A percentile compares a stretch with the other conserved stretches of the same genome.
Evolutionary conservation across 2,797 vertebrate species (phyloP).

Genomic region (Oophaga sylvatica): DNA sequence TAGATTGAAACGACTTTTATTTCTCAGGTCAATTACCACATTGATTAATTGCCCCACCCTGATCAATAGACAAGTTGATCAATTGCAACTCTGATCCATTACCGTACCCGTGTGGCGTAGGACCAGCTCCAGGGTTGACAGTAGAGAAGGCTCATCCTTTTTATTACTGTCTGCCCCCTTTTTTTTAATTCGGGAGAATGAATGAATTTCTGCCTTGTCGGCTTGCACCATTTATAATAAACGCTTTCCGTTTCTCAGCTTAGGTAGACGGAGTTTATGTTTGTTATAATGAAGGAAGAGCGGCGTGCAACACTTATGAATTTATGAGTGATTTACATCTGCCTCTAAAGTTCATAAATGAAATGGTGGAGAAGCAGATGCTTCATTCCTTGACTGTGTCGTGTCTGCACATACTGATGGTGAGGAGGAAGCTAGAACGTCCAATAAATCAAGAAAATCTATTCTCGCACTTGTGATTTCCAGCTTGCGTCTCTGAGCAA

Average conservation of each 20-base stretch:
- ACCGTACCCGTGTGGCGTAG: not conserved
- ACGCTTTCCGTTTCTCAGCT: slow-evolving; percentile 68
- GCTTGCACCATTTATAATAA: slow-evolving; percentile 70
- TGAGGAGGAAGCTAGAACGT: slow-evolving; percentile 72
- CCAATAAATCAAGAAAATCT: slow-evolving; percentile 77
- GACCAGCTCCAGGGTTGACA: not conserved
- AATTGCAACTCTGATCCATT: not conserved
- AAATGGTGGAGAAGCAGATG: slow-evolving; percentile 76
- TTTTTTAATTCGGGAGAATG: slow-evolving; percentile 54
- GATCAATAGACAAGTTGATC: not conserved
- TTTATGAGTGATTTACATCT: slow-evolving; percentile 81
- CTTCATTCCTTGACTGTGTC: slow-evolving; percentile 72
- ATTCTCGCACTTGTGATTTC: slow-evolving; percentile 74
- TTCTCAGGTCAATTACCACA: not conserved
- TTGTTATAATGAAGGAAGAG: slow-evolving; percentile 72
- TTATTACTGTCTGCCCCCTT: slow-evolving; percentile 3
- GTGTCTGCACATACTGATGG: slow-evolving; percentile 77
- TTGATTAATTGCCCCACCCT: not conserved
- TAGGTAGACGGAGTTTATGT: slow-evolving; percentile 69
- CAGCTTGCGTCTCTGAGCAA: slow-evolving; percentile 70
- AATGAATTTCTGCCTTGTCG: slow-evolving; percentile 73
- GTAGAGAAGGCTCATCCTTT: slow-evolving; percentile 17
- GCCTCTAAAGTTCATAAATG: slow-evolving; percentile 79
- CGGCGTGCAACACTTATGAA: slow-evolving; percentile 72
- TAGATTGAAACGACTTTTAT: not conserved